Percentiles rank a stretch among this genome's conserved stretches.
Conservation (phyloP, 1,140 invertebrate genomes). For the Aphelenchoides besseyi region DNA sequence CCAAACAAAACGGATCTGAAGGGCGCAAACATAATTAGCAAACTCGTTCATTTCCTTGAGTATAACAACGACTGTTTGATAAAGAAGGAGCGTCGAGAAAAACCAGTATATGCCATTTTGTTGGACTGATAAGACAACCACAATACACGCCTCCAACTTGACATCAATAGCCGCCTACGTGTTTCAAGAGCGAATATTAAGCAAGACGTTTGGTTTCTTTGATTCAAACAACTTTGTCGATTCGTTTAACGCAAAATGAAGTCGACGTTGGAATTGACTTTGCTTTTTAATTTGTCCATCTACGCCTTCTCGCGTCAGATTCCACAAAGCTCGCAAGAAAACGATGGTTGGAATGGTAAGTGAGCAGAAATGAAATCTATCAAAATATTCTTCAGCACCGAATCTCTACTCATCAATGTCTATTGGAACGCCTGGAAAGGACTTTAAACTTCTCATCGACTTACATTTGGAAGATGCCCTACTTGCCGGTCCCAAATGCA, state of each 20-base stretch:
- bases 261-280: neutral
- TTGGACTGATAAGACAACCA: neutral
- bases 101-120: neutral
- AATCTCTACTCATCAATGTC: neutral
- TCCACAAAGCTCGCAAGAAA: neutral
- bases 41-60: neutral
- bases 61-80: neutral
- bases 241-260: neutral
- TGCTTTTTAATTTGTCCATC: neutral
- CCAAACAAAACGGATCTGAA: neutral
- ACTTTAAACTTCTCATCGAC: neutral
- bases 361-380: neutral
- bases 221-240: neutral
- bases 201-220: neutral
- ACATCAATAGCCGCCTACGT: constrained; percentile 1
- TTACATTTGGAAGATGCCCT: neutral
- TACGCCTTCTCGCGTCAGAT: neutral
- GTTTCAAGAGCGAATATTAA: neutral
- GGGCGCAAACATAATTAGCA: neutral
- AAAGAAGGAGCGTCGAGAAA: neutral
- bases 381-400: neutral
- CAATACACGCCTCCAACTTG: neutral
- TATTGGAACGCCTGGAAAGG: neutral
- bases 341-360: neutral
- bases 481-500: constrained; percentile 3